Base-by-base conservation (phyloP, 1,140 invertebrate species). In the Metopolophium dirhodum region DNA sequence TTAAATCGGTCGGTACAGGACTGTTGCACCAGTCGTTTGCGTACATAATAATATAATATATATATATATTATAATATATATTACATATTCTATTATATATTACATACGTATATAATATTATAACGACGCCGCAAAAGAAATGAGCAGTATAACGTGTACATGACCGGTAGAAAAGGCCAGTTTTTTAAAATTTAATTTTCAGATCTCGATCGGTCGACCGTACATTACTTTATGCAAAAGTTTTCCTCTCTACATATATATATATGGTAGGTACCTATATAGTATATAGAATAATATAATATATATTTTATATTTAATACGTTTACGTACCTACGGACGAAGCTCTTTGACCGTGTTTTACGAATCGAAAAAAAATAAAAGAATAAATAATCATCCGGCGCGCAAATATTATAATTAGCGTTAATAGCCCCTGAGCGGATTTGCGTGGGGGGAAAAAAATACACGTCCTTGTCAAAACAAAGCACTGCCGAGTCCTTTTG, bases 361-460 rank as follows among this genome's bases (percentile, higher is more conserved):
- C 30, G 20, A 61, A 41, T n/a, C 6, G 51, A 41, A 57, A 90
- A 57, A 54, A 7, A 41, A 90, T 45, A 61, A 41, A 41, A 51
- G 49, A 51, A 35, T 37, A 54, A 93, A 93, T 85, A 93, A 93
- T 93, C 91, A 86, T 57, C 49, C 82, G 82, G 91, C 37, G n/a
- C 9, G 49, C 49, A 86, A 93, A 86, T 86, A 83, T 92, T 92
- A 93, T 86, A 85, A 86, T 86, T 93, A 93, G n/a, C 82, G 37
- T 85, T 86, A 93, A 93, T 57, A 86, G 82, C 91, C 91, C 82
- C 49, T 45, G 30, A 93, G 91, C 91, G 77, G 45, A 92, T 92
- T 83, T 35, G 47, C 35, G n/a, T 41, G 26, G 9, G 49, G 47
- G 8, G 22, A 22, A 22, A 77, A 83, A 54, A 49, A 51, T 23